Conservation (phyloP, 2,113 vertebrate species). For the Tragelaphus buxtoni region DNA sequence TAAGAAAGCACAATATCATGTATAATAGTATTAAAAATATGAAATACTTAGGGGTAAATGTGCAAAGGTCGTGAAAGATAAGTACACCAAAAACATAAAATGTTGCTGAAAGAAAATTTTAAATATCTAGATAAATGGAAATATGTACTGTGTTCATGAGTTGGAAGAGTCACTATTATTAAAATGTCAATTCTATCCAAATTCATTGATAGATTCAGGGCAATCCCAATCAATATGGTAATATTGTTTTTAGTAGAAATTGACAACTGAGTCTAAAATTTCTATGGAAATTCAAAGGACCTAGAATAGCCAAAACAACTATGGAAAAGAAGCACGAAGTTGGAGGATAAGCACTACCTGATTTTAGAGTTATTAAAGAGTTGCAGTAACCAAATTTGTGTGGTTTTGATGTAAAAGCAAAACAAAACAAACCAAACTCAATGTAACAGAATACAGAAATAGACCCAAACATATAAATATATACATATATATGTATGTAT, state of each 20-base stretch:
- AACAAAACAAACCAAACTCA: background rate
- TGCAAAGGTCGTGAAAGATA: background rate
- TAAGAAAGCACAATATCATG: background rate
- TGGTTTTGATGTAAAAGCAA: background rate
- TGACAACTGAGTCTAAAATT: background rate
- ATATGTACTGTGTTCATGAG: background rate
- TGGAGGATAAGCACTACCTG: background rate
- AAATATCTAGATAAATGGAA: background rate
- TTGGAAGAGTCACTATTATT: background rate
- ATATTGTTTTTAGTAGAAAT: background rate
- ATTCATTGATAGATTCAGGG: background rate
- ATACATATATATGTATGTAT: background rate
- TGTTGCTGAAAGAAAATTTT: background rate
- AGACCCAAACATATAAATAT: background rate
- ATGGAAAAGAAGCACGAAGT: background rate
- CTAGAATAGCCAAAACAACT: background rate
- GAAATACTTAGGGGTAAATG: background rate
- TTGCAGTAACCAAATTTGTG: background rate
- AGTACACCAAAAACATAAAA: background rate
- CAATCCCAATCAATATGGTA: background rate
- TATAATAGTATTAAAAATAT: background rate
- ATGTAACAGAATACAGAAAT: background rate
- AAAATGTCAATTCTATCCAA: background rate
- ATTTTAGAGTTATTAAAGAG: background rate
- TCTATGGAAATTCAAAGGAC: background rate